Evolutionary conservation across 2,113 vertebrate species (phyloP), one percentile per base, ranked within the genome.

Genomic region (Triplophysa dalaica): DNA sequence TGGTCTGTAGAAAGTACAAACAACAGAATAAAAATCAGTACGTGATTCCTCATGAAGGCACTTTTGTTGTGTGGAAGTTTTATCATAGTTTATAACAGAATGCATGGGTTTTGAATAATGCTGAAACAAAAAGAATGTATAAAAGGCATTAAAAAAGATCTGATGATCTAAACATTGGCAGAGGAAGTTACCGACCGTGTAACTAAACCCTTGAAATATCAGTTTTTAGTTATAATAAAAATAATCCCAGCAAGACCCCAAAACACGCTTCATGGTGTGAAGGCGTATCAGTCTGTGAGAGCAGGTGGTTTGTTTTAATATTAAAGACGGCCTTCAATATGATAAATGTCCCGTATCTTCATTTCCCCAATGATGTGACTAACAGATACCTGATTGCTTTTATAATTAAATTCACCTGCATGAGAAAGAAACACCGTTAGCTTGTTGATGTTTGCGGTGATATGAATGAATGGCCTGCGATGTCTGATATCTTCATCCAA

Each of bases 1-100:
- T 85, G 94, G 93, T 87, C 94, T 95, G 93, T 56, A 88, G 86
- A 78, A 91, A 79, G 88, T 67, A 80, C 45, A 48, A 52, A 61
- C 13, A 38, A 17, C 19, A 54, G 1, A 45, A 33, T 29, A 54
- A 62, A 17, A 45, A 29, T 64, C 52, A 73, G 24, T 29, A 29
- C 4, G 29, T 29, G 29, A 29, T 29, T 4, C 29, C 29, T 29
- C 29, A 29, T 29, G 29, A 29, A 29, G 29, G 29, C 29, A 29
- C 29, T 4, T 29, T 29, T 29, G 29, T 29, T 4, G 4, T 29
- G 3, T 29, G 29, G 29, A 29, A 29, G 29, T 29, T 29, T 29
- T 4, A 48, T 48, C 13, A 48, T 12, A 48, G 13, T 29, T 29
- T 29, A 3, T 0, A 2, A 29, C 3, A 12, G 13, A 48, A 48